Percentiles rank a stretch among this genome's conserved stretches.
Conservation (phyloP, 1,140 invertebrate genomes). For the Drosophila repleta region DNA sequence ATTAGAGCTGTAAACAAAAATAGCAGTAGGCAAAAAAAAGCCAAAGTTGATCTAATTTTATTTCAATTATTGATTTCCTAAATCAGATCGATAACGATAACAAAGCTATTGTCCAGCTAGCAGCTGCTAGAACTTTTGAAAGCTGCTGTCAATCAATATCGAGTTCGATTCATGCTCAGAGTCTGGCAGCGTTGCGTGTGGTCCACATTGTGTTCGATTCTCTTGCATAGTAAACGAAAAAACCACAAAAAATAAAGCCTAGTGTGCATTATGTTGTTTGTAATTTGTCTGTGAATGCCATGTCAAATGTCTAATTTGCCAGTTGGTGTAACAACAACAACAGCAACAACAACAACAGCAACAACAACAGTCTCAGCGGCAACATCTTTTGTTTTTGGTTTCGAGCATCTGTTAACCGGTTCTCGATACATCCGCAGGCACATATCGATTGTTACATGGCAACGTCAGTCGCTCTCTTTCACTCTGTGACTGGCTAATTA, state of each 20-base stretch:
- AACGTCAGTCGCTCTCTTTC: not conserved
- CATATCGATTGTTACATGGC: constrained; percentile 67
- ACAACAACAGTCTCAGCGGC: constrained; percentile 7
- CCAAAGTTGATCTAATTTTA: no score
- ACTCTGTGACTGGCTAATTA: constrained; percentile 69
- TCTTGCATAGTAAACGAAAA: not conserved
- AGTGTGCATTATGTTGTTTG: constrained; percentile 21
- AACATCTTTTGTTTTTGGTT: constrained; percentile 16
- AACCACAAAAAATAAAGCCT: not conserved
- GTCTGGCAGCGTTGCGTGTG: not conserved
- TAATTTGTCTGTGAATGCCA: constrained; percentile 20
- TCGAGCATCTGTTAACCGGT: constrained; percentile 47
- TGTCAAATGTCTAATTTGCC: constrained; percentile 40
- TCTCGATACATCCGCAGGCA: constrained; percentile 50
- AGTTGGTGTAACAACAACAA: constrained; percentile 11
- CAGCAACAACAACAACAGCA: constrained; percentile 15
- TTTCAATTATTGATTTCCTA: no score
- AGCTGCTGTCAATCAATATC: no score
- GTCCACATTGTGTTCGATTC: constrained; percentile 1
- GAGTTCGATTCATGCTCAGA: no score
- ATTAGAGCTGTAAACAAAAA: no score
- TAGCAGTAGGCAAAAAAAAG: no score
- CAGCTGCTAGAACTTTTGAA: no score
- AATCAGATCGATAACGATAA: no score
- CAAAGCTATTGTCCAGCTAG: no score